Conservation (phyloP, 1,140 invertebrate species). For the Subanguina moxae region DNA sequence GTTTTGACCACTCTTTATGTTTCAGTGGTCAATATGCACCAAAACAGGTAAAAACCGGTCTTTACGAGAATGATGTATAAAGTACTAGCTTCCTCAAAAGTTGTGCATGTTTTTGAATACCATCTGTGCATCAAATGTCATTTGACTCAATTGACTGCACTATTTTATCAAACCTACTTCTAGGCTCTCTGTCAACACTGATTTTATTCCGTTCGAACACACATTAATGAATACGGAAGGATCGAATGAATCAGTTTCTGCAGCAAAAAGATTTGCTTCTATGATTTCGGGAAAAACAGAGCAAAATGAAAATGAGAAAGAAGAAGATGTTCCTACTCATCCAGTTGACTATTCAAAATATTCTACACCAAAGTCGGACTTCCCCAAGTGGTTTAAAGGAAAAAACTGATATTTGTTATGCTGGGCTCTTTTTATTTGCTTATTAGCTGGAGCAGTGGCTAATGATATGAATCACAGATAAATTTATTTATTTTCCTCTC, state of each 20-base stretch:
- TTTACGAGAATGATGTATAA: no score
- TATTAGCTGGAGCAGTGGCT: no score
- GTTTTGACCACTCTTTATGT: no score
- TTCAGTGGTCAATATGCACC: no score
- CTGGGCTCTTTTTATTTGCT: no score
- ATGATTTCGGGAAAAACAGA: not conserved
- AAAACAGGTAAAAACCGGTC: no score
- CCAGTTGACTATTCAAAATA: not conserved
- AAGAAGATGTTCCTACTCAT: not conserved
- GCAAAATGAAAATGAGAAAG: not conserved
- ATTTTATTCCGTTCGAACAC: not conserved
- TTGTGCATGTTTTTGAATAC: no score
- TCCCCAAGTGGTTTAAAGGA: not conserved
- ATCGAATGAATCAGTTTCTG: not conserved
- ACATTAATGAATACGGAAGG: not conserved
- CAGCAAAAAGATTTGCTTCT: not conserved
- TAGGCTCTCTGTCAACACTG: not conserved
- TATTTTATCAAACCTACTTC: not conserved
- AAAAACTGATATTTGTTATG: not conserved
- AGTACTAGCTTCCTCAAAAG: no score
- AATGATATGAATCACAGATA: no score
- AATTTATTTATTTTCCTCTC: no score
- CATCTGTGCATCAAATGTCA: no score
- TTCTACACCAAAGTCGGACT: not conserved
- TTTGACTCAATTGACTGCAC: no score